Percentiles rank a stretch among this genome's conserved stretches.
Evolutionary conservation across 30 jellyfish, hydroid and myxozoan species (phyloP).

Genomic region (Turritopsis dohrnii): DNA sequence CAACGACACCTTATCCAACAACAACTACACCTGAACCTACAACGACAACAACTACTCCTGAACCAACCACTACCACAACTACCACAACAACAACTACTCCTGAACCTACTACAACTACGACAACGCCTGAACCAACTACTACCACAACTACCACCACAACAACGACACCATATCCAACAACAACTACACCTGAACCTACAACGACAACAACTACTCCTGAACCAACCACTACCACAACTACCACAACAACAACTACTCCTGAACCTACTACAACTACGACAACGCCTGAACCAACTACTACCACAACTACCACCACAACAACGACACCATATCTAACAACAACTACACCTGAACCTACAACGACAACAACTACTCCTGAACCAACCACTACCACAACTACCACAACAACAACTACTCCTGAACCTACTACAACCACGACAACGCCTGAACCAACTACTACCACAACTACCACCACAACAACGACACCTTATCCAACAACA

Average conservation of each 20-base stretch:
- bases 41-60: not conserved
- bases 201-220: not conserved
- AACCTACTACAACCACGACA: slow-evolving; percentile 1
- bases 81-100: not conserved
- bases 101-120: not conserved
- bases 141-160: not conserved
- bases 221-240: slow-evolving; percentile 3
- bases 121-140: not conserved
- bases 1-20: not conserved
- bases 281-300: not conserved
- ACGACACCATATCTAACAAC: not conserved
- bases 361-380: not conserved
- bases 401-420: slow-evolving; percentile 3
- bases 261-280: not conserved
- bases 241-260: not conserved
- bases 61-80: not conserved
- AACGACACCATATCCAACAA: not conserved
- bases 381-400: slow-evolving; percentile 13
- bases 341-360: not conserved
- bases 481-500: not conserved
- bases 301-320: not conserved
- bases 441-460: not conserved
- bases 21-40: slow-evolving; percentile 5
- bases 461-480: not conserved
- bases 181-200: not conserved